These are phyloP conservation scores for Chauna torquata DNA, from an alignment of 2,113 vertebrate genomes.

Conservation along the genomic window DNA sequence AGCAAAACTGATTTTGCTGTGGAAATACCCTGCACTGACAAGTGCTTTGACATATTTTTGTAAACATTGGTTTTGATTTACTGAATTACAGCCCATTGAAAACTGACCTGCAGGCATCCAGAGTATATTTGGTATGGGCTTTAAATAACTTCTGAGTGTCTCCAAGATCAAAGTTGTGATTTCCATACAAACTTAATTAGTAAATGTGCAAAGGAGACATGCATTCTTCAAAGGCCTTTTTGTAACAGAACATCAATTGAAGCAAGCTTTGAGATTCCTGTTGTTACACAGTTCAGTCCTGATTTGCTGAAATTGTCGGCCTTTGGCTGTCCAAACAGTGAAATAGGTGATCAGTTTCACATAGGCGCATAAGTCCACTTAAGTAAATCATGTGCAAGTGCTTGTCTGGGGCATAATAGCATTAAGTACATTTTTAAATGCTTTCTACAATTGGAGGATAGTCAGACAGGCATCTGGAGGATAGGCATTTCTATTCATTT, in stretches of 20 bases:
- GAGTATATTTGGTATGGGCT: background rate
- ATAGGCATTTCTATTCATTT: background rate
- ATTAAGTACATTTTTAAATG: background rate
- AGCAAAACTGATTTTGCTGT: background rate
- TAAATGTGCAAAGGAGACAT: background rate
- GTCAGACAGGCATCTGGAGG: too few species aligned
- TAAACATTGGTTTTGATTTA: background rate
- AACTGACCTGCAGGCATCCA: background rate
- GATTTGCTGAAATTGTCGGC: background rate
- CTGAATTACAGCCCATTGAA: background rate
- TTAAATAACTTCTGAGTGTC: background rate
- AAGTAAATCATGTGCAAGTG: background rate
- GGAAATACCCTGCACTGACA: background rate
- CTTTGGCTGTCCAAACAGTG: background rate
- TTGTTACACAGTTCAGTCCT: background rate
- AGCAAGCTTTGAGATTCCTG: background rate
- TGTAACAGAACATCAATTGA: background rate
- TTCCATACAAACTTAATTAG: background rate
- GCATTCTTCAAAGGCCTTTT: background rate
- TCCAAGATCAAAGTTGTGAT: background rate
- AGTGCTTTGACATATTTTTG: background rate
- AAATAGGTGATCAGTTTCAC: background rate
- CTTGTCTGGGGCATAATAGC: background rate
- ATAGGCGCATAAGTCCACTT: background rate
- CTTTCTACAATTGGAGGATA: background rate